phyloP scores from a whole-genome alignment of 2,888 invertebrate genomes.

The Phaonia tiefii region DNA sequence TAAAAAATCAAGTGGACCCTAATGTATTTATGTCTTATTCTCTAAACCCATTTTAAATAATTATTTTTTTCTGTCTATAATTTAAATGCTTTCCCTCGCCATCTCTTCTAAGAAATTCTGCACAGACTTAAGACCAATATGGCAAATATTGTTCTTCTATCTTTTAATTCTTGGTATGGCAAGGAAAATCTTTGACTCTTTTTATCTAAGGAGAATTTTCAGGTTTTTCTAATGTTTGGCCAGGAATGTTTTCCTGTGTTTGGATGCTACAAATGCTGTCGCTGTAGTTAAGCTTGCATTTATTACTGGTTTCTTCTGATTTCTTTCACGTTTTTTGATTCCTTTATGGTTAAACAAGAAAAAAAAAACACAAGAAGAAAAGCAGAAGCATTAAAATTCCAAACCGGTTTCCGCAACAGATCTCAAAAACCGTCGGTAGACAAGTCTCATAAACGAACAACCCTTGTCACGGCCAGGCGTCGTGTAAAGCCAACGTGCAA shows the following conservation, averaged over 20 bases:
- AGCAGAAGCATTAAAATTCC: slow-evolving; percentile 23
- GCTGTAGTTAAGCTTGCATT: slow-evolving; percentile 28
- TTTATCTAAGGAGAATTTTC: slow-evolving; percentile 1
- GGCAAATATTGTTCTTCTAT: slow-evolving; percentile 13
- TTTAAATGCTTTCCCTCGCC: no score
- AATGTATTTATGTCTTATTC: no score
- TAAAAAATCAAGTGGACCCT: no score
- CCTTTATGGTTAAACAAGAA: neutral
- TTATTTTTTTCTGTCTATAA: no score
- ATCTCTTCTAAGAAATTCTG: no score
- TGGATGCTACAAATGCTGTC: slow-evolving; percentile 20
- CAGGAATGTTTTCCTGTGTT: slow-evolving; percentile 29
- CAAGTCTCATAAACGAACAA: slow-evolving; percentile 39
- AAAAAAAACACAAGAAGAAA: neutral
- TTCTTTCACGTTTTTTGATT: no score
- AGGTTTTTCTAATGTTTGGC: slow-evolving; percentile 28
- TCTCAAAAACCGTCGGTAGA: slow-evolving; percentile 72
- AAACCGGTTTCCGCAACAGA: slow-evolving; percentile 71
- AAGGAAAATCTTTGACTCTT: neutral
- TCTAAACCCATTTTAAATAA: no score
- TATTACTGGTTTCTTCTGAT: no score
- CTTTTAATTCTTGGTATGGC: neutral
- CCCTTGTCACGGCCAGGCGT: slow-evolving; percentile 49
- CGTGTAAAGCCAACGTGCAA: slow-evolving; percentile 62
- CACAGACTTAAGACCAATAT: slow-evolving; percentile 20